A percentile compares a stretch with the other conserved stretches of the same genome.
These are phyloP conservation scores for Phoenicopterus ruber DNA, from an alignment of 2,113 vertebrate genomes.

Conservation along the genomic window DNA sequence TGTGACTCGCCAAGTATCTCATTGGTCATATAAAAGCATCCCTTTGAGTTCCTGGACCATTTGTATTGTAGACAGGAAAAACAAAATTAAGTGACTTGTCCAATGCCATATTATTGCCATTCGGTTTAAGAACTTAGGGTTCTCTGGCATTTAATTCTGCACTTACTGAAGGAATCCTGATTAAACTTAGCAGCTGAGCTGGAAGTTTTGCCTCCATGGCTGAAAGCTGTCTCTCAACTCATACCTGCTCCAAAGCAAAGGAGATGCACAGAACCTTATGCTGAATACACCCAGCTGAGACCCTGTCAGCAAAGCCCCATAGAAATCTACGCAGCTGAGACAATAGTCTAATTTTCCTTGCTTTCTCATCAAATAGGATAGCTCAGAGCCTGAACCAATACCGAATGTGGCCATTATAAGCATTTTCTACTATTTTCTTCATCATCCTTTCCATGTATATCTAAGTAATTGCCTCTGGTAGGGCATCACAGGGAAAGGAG, in stretches of 20 bases:
- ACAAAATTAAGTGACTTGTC: neutral
- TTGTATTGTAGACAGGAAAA: neutral
- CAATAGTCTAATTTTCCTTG: neutral
- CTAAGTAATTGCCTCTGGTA: neutral
- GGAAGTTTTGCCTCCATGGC: neutral
- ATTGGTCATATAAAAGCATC: neutral
- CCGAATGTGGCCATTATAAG: neutral
- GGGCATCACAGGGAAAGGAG: neutral
- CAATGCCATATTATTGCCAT: neutral
- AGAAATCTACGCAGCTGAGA: neutral
- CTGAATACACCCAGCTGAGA: neutral
- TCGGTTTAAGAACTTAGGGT: neutral
- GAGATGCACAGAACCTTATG: neutral
- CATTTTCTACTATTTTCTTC: neutral
- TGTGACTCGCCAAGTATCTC: neutral
- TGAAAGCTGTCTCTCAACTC: neutral
- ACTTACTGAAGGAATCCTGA: neutral
- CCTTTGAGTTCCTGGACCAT: neutral
- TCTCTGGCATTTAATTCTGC: neutral
- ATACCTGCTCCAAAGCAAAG: neutral
- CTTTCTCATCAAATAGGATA: neutral
- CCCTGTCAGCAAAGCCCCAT: neutral
- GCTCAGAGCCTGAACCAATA: neutral
- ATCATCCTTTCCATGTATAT: neutral
- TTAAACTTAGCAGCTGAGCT: neutral